Evolutionary conservation across 2,888 invertebrate species (phyloP).

Genomic region (Auanema sp.): DNA sequence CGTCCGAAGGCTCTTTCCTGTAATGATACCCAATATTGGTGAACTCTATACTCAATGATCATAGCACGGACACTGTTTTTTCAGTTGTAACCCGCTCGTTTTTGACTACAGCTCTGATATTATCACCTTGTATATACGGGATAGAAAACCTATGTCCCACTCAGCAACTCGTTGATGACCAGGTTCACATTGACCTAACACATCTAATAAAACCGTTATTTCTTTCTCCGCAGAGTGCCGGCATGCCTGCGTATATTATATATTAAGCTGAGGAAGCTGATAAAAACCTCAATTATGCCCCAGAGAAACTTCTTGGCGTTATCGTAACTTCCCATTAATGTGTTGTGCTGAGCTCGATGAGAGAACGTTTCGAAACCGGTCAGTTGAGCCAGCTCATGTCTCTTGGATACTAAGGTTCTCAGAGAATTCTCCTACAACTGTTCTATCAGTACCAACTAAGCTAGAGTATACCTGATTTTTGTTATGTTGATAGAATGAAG

Average conservation of each 20-base stretch:
- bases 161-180: constrained; percentile 31
- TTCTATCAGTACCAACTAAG: not conserved
- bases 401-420: constrained; percentile 74
- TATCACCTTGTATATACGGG: constrained; percentile 42
- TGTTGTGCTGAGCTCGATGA: constrained; percentile 84
- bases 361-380: constrained; percentile 89
- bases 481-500: constrained; percentile 48
- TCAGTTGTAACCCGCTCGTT: not conserved
- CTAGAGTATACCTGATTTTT: constrained; percentile 31
- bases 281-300: constrained; percentile 47
- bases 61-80: no score
- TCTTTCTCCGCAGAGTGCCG: constrained; percentile 46
- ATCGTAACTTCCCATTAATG: constrained; percentile 70
- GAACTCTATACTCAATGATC: not conserved
- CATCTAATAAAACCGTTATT: constrained; percentile 45
- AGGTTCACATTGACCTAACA: constrained; percentile 32
- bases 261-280: not conserved
- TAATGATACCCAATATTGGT: not conserved
- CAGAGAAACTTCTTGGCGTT: constrained; percentile 49
- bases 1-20: constrained; percentile 29
- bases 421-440: constrained; percentile 73
- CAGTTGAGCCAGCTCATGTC: constrained; percentile 80
- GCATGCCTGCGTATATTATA: constrained; percentile 23
- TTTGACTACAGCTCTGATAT: constrained; percentile 2
- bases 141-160: constrained; percentile 48